Percentiles rank a stretch among this genome's conserved stretches.
phyloP scores from a whole-genome alignment of 2,797 vertebrate genomes.

The Centroberyx gerrardi region DNA sequence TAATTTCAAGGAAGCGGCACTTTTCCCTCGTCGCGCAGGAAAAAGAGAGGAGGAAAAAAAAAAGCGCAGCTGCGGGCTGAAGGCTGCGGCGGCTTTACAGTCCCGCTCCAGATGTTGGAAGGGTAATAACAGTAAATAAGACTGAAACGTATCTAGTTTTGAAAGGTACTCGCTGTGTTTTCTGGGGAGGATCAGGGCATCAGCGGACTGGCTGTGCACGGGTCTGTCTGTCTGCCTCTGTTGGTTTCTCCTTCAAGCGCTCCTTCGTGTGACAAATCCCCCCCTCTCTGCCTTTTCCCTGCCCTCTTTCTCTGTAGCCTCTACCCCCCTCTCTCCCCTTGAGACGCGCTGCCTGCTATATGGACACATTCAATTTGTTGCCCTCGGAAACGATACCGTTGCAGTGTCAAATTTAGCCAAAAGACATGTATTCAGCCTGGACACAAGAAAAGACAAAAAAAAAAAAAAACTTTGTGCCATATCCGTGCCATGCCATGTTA shows the following conservation, averaged over 20 bases:
- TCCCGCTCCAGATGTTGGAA: constrained; percentile 59
- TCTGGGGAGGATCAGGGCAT: constrained; percentile 49
- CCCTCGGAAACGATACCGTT: constrained; percentile 11
- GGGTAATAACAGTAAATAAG: constrained; percentile 17
- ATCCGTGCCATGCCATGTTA: neutral
- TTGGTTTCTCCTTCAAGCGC: constrained; percentile 65
- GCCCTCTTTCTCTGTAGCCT: constrained; percentile 44
- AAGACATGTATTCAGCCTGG: constrained; percentile 26
- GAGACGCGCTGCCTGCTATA: constrained; percentile 45
- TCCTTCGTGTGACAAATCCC: constrained; percentile 60
- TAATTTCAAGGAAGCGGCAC: constrained; percentile 57
- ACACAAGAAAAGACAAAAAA: neutral
- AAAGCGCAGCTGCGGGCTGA: constrained; percentile 22
- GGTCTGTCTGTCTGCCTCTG: constrained; percentile 55
- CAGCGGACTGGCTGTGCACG: constrained; percentile 62
- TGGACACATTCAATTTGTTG: constrained; percentile 57
- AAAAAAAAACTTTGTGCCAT: constrained; percentile 5
- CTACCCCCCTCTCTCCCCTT: constrained; percentile 7
- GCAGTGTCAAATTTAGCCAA: constrained; percentile 45
- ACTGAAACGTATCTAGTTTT: constrained; percentile 27
- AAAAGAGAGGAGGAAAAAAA: neutral
- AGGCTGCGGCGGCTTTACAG: constrained; percentile 7
- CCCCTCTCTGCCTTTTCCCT: constrained; percentile 1
- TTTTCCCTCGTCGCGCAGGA: constrained; percentile 48
- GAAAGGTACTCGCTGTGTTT: constrained; percentile 35